phyloP scores from a whole-genome alignment of 2,888 invertebrate genomes.

The Eutolmus rufibarbis region DNA sequence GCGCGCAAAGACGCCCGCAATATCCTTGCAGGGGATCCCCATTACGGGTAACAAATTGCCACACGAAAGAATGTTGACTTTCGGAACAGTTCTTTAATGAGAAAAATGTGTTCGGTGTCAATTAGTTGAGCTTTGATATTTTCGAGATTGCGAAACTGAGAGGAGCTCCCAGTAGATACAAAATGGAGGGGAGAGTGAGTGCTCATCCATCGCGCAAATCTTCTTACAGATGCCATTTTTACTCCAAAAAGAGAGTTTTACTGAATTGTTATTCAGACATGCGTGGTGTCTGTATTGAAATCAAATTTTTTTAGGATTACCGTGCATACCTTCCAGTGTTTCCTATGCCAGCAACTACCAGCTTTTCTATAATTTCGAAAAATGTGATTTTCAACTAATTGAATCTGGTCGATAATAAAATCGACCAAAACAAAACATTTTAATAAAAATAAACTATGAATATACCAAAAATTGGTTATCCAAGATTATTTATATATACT shows the following conservation, averaged over 20 bases:
- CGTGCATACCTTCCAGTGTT: background rate
- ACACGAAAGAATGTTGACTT: constrained; percentile 2
- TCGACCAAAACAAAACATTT: background rate
- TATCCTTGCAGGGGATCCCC: background rate
- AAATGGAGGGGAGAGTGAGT: background rate
- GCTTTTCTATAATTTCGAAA: background rate
- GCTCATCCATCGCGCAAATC: background rate
- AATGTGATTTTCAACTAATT: too few species aligned
- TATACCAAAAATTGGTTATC: too few species aligned
- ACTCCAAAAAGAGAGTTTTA: background rate
- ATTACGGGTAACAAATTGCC: constrained; percentile 7
- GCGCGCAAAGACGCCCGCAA: background rate
- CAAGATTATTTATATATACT: too few species aligned
- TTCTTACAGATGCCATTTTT: background rate
- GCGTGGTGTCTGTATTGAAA: background rate
- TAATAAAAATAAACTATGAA: background rate
- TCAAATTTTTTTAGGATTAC: background rate
- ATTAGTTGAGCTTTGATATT: constrained; percentile 12
- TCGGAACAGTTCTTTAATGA: constrained; percentile 13
- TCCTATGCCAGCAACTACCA: background rate
- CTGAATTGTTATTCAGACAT: background rate
- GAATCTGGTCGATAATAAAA: background rate
- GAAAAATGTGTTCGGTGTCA: constrained; percentile 9
- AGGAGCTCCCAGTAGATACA: background rate
- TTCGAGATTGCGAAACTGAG: background rate